Percentiles rank a stretch among this genome's conserved stretches.
phyloP scores from a whole-genome alignment of 2,888 invertebrate genomes.

The Scelioninae gen. 2 region DNA sequence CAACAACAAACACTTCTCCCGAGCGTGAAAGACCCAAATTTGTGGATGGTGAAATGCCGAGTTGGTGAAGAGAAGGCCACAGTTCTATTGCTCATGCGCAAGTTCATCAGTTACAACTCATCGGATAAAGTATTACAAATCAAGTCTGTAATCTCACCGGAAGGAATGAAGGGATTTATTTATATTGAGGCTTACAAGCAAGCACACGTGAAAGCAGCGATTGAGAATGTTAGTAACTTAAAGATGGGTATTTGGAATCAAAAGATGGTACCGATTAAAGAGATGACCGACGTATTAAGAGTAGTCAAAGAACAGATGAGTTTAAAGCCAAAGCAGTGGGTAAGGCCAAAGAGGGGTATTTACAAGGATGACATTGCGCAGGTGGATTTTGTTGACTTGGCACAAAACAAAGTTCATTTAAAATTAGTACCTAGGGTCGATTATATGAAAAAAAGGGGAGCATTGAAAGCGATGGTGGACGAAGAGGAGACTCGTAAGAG shows the following conservation, averaged over 20 bases:
- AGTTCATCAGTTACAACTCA: slow-evolving; percentile 91
- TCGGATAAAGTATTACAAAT: slow-evolving; percentile 92
- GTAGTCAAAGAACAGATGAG: slow-evolving; percentile 97
- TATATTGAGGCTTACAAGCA: slow-evolving; percentile 99
- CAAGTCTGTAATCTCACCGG: slow-evolving; percentile 97
- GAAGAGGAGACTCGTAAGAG: slow-evolving; percentile 6
- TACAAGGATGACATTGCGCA: slow-evolving; percentile 96
- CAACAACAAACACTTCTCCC: slow-evolving; percentile 97
- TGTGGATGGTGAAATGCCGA: slow-evolving; percentile 99
- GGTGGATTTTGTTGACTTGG: slow-evolving; percentile 97
- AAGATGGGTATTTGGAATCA: slow-evolving; percentile 96
- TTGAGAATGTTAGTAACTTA: slow-evolving; percentile 94
- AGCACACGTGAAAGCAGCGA: slow-evolving; percentile 96
- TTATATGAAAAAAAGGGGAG: slow-evolving; percentile 26
- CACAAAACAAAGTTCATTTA: slow-evolving; percentile 96
- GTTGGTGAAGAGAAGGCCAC: slow-evolving; percentile 98
- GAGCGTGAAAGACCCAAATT: slow-evolving; percentile 17
- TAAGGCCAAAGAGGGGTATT: slow-evolving; percentile 93
- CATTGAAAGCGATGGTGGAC: background rate
- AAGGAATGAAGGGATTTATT: slow-evolving; percentile 94
- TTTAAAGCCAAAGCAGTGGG: slow-evolving; percentile 97
- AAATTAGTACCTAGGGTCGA: slow-evolving; percentile 91
- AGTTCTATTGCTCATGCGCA: slow-evolving; percentile 94
- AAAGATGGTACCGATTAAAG: slow-evolving; percentile 98
- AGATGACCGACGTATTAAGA: slow-evolving; percentile 98